Percentiles rank a stretch among this genome's conserved stretches.
Evolutionary conservation across 2,888 invertebrate species (phyloP).

Genomic region (Drosophila maculinotata): DNA sequence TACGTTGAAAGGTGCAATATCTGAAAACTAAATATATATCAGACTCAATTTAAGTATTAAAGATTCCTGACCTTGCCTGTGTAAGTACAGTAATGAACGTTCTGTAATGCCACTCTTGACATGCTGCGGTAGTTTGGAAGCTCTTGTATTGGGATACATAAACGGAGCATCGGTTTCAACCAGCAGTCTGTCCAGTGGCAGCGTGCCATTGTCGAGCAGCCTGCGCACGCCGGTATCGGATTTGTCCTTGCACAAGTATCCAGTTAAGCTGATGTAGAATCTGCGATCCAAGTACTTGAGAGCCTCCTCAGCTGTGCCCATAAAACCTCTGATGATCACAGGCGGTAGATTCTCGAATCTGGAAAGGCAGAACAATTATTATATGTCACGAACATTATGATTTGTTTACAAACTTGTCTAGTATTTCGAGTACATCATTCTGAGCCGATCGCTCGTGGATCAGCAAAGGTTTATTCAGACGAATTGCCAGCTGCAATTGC

Average conservation of each 20-base stretch:
- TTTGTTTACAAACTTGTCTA: constrained; percentile 84
- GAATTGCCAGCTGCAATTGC: constrained; percentile 94
- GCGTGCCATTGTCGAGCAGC: constrained; percentile 91
- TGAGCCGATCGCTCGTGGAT: constrained; percentile 97
- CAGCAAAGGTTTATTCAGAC: constrained; percentile 93
- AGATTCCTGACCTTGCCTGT: constrained; percentile 77
- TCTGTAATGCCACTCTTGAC: constrained; percentile 95
- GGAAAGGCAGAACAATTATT: constrained; percentile 1
- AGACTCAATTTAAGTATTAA: not conserved
- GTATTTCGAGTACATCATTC: constrained; percentile 92
- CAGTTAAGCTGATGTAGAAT: constrained; percentile 93
- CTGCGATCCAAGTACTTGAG: constrained; percentile 93
- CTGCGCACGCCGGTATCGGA: constrained; percentile 95
- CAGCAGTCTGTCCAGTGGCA: constrained; percentile 93
- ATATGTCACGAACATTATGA: not conserved
- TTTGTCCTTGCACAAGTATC: constrained; percentile 90
- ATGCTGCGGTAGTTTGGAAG: constrained; percentile 94
- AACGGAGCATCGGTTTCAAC: constrained; percentile 98
- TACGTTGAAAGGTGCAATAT: constrained; percentile 97
- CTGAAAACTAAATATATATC: constrained; percentile 80
- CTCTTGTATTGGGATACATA: constrained; percentile 97
- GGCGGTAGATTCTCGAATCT: constrained; percentile 88
- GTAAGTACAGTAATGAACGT: constrained; percentile 87
- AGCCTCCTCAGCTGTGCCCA: constrained; percentile 94
- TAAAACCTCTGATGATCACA: constrained; percentile 95